These are phyloP conservation scores for Pachypeltis micranthus DNA, from an alignment of 1,140 invertebrate species.

Conservation along the genomic window DNA sequence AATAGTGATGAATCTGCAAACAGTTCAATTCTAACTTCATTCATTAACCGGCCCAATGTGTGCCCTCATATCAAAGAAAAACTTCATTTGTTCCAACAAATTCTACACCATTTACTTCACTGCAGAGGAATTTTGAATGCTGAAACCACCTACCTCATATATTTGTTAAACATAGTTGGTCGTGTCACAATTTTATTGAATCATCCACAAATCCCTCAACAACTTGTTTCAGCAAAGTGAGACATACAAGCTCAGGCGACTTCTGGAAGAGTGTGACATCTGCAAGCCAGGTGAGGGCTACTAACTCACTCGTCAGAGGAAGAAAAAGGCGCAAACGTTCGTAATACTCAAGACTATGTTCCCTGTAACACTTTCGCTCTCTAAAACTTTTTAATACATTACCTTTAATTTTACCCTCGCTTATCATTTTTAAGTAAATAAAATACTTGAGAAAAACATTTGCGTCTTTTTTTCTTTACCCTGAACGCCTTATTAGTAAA, in stretches of 20 bases:
- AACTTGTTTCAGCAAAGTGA: constrained; percentile 48
- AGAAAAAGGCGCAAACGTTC: neutral
- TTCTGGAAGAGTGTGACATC: constrained; percentile 66
- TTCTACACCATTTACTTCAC: no score
- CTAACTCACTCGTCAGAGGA: neutral
- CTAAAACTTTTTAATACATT: neutral
- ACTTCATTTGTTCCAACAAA: no score
- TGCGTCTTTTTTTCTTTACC: neutral
- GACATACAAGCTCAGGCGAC: constrained; percentile 51
- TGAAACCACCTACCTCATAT: no score
- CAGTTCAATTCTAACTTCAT: no score
- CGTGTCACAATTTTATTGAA: no score
- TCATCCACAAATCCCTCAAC: no score
- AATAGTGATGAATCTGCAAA: no score
- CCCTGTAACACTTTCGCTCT: neutral
- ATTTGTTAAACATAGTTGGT: no score
- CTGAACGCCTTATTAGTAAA: no score
- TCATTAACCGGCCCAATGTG: no score
- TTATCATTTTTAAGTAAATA: neutral
- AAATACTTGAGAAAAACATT: neutral
- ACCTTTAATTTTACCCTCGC: neutral
- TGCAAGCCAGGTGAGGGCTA: constrained; percentile 37
- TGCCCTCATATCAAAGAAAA: no score
- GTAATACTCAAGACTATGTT: neutral
- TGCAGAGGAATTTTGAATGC: no score